Base-by-base conservation (phyloP, 2,888 invertebrate species). In the Metacarcinus magister region DNA sequence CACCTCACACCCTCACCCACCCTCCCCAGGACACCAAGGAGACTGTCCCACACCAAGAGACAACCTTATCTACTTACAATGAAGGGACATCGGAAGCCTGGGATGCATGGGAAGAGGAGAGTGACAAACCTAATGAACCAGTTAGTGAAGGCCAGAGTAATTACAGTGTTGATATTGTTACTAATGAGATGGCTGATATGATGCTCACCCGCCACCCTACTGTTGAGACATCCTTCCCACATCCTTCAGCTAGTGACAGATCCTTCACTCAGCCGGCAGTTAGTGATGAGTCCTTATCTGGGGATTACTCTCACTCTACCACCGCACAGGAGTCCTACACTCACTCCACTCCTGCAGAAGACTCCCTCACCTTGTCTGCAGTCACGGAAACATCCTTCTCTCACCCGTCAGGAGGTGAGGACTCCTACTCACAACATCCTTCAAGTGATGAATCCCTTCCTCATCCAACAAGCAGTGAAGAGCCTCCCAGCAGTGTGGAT, bases 21-120 rank as follows among this genome's bases (percentile, higher is more conserved):
- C 32, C 39, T 16, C 13, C 10, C 87, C 16, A 2, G 39, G 23
- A 23, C 10, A 7, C 16, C 13, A 87, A 54, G 54, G 54, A 19
- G 10, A 54, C 13, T 0, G 39, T 16, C 87, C 87, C 39, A 16
- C 87, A 32, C 0, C 16, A 32, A 32, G 87, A 87, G 19, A 2
- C 32, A 39, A 23, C 39, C 90, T 89, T 54, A 87, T 5, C 87
- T 87, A 87, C 87, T 87, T 87, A 87, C 39, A 87, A 2, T 32
- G 32, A 10, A 13, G 87, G 19, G 13, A 32, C 39, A 39, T 16
- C 93, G 44, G 93, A 60, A 28, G 93, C 43, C 28, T 95, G 95
- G 95, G 95, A 95, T 95, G 93, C 39, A 3, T 95, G 93, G 95
- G 95, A 95, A 23, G 93, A 95, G 90, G 90, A 93, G 46, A 28